These are phyloP conservation scores for Dasypus novemcinctus DNA, from an alignment of 2,113 vertebrate species.

Conservation along the genomic window DNA sequence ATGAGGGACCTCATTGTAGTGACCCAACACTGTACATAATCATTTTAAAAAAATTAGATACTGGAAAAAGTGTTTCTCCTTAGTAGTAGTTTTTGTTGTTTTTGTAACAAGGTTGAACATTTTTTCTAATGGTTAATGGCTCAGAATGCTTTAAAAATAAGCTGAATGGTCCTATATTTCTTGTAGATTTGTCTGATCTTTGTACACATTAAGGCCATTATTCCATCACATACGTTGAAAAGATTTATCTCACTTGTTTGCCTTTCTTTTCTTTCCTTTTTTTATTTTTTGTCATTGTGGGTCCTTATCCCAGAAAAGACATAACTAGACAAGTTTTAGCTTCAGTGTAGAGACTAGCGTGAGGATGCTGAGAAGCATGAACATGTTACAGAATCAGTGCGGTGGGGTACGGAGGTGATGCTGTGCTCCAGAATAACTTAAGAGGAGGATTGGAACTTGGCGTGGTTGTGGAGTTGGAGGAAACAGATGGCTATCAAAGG, in stretches of 20 bases:
- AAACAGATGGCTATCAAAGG: background rate
- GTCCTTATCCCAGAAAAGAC: background rate
- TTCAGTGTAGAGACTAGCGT: background rate
- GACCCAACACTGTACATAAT: rapidly evolving
- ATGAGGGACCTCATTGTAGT: background rate
- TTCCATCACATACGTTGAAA: background rate
- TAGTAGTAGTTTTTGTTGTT: background rate
- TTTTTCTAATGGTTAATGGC: background rate
- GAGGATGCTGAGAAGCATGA: background rate
- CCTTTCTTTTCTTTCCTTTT: background rate
- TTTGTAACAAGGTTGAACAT: background rate
- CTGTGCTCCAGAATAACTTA: background rate
- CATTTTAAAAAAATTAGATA: background rate
- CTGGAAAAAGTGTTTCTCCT: background rate
- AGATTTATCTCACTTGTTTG: background rate
- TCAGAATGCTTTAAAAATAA: background rate
- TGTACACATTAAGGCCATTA: background rate
- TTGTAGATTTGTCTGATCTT: background rate
- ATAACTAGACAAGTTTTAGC: background rate
- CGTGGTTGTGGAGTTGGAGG: background rate
- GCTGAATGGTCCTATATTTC: rapidly evolving
- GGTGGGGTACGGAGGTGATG: rapidly evolving
- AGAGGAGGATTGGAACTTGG: background rate
- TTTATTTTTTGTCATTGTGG: background rate
- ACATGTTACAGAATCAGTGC: rapidly evolving